Conservation (phyloP, 2,113 vertebrate species). For the Antechinus flavipes region DNA sequence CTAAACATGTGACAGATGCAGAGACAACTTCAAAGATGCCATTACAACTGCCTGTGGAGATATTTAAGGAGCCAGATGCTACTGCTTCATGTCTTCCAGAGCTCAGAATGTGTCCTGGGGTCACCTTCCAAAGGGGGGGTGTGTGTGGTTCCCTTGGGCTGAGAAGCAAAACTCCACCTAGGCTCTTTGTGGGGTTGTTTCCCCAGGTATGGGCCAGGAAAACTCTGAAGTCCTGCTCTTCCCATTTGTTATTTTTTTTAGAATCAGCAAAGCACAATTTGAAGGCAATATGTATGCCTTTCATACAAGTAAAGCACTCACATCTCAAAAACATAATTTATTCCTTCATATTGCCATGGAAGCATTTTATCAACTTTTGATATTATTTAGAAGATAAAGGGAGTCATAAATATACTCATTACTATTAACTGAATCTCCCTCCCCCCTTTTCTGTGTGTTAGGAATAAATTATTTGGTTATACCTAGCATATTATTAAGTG, state of each 20-base stretch:
- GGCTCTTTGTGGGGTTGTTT: conserved; percentile 51
- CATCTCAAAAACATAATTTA: conserved; percentile 59
- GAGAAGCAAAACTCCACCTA: conserved; percentile 54
- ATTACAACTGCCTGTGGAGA: conserved; percentile 83
- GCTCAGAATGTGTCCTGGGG: conserved; percentile 77
- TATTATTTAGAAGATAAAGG: conserved; percentile 56
- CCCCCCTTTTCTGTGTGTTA: conserved; percentile 55
- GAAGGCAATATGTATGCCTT: conserved; percentile 47
- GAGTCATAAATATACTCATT: conserved; percentile 66
- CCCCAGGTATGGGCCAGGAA: neutral
- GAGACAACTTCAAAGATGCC: conserved; percentile 83
- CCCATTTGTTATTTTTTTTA: conserved; percentile 46
- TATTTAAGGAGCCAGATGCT: conserved; percentile 84
- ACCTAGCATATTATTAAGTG: conserved; percentile 53
- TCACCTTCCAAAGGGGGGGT: conserved; percentile 79
- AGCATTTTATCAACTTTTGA: conserved; percentile 56
- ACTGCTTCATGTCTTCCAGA: conserved; percentile 73
- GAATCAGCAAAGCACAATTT: conserved; percentile 38
- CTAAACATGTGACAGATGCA: conserved; percentile 83
- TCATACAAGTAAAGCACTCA: conserved; percentile 42
- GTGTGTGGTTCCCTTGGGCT: conserved; percentile 68
- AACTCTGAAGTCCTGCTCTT: neutral
- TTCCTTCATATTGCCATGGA: conserved; percentile 28
- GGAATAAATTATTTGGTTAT: conserved; percentile 63
- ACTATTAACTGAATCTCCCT: conserved; percentile 57